phyloP scores from a whole-genome alignment of 2,797 vertebrate species.

The Tapera naevia region DNA sequence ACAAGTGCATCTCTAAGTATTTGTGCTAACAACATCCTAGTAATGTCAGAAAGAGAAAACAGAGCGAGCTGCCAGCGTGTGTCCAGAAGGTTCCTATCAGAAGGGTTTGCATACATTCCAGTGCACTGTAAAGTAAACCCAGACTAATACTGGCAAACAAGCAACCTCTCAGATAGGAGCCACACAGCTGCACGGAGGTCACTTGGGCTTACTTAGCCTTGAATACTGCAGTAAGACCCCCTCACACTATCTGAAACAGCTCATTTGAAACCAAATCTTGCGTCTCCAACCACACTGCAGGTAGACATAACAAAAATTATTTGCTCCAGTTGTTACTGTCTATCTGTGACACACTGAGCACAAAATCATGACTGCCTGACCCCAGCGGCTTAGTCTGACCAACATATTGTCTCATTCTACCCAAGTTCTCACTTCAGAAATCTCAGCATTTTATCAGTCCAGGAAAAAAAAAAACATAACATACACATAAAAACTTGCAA shows the following conservation, averaged over 20 bases:
- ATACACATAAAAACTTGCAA: background rate
- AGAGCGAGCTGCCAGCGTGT: accelerated
- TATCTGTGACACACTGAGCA: background rate
- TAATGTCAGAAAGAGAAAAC: background rate
- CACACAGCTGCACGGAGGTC: background rate
- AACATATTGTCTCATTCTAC: background rate
- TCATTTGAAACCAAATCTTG: background rate
- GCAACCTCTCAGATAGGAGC: background rate
- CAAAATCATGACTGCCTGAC: background rate
- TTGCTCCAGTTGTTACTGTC: background rate
- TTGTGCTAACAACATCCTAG: background rate
- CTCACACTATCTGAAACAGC: background rate
- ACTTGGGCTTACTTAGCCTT: background rate
- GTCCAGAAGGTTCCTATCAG: background rate
- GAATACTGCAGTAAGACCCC: background rate
- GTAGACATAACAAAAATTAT: background rate
- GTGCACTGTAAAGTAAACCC: background rate
- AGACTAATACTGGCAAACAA: background rate
- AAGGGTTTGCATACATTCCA: background rate
- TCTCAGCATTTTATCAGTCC: background rate
- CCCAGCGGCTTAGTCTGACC: background rate
- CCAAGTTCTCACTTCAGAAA: background rate
- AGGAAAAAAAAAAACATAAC: background rate
- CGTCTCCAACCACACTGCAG: background rate
- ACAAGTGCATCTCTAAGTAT: background rate